Base-by-base conservation (phyloP, 2,797 vertebrate species). In the Thalassophryne amazonica region DNA sequence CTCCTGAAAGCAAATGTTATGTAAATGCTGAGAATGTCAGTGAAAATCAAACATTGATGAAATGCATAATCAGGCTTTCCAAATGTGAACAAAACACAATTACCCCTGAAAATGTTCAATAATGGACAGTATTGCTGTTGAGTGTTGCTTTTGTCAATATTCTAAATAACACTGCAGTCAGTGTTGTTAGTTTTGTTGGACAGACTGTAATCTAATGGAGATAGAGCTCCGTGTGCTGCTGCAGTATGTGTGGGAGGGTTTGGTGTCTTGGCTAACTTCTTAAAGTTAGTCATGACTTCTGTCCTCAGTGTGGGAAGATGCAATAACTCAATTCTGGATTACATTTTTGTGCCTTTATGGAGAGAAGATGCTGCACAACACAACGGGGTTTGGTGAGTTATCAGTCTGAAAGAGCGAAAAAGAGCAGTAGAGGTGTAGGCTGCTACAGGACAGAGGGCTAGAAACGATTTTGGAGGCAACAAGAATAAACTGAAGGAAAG, bases 251-350 rank as follows among this genome's bases (percentile, higher is more conserved):
- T 78, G 58, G 76, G 79, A 65, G 63, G 50, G 4, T 60, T 80
- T 64, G 41, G 70, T 45, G 51, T 60, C 54, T 38, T 69, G 46
- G 60, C 56, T 49, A 54, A 69, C 52, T 69, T 76, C 38, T 69
- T 24, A 52, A 74, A 78, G 56, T 81, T 77, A 77, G 68, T 77
- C 76, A 67, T 70, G 68, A 65, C 67, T 77, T 57, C 33, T 69
- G 41, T 83, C 70, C 57, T 73, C 35, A n/a, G 42, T 53, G 83
- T 77, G 66, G 73, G 81, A 84, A 68, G 76, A 72, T 35, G 50
- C 38, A 58, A 52, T 53, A 50, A 34, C 40, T 54, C 29, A 13
- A 50, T 55, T 56, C 72, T 67, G 28, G 29, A 40, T 63, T 35
- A 28, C 24, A 13, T 37, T 50, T 38, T 24, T 37, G 13, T 49